Evolutionary conservation across 1,140 invertebrate species (phyloP).

Genomic region (Drosophila athabasca): DNA sequence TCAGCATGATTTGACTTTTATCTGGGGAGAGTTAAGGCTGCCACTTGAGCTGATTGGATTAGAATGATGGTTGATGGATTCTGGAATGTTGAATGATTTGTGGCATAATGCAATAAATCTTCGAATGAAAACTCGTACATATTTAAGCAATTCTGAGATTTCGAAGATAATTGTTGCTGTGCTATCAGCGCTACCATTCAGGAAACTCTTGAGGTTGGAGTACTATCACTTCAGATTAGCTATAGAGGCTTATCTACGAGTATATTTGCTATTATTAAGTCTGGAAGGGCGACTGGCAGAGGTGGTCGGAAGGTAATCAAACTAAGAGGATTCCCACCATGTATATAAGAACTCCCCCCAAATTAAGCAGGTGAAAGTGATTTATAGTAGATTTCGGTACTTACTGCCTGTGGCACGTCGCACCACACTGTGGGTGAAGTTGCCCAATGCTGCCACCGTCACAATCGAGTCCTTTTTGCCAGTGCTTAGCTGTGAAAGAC

Average conservation of each 20-base stretch:
- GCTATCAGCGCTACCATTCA: slow-evolving; percentile 16
- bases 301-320: too few relatives aligned
- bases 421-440: slow-evolving; percentile 82
- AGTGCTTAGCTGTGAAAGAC: slow-evolving; percentile 66
- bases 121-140: slow-evolving; percentile 5
- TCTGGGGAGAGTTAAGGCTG: slow-evolving; percentile 9
- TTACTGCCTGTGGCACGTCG: slow-evolving; percentile 81
- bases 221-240: slow-evolving; percentile 47
- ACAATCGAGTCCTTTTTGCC: slow-evolving; percentile 83
- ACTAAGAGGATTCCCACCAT: too few relatives aligned
- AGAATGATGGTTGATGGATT: slow-evolving; percentile 2
- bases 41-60: slow-evolving; percentile 38
- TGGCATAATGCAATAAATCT: not conserved
- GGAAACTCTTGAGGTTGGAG: slow-evolving; percentile 33
- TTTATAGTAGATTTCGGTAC: slow-evolving; percentile 40
- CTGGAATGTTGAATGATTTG: slow-evolving; percentile 30
- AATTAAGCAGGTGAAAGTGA: not conserved
- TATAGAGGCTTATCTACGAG: slow-evolving; percentile 4
- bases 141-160: slow-evolving; percentile 9
- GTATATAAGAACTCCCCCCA: too few relatives aligned
- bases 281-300: not conserved
- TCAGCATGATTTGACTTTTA: slow-evolving; percentile 16
- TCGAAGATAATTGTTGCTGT: slow-evolving; percentile 25
- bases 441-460: slow-evolving; percentile 78
- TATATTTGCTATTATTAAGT: slow-evolving; percentile 2